Evolutionary conservation across 2,888 invertebrate species (phyloP), one percentile per base, ranked within the genome.

Genomic region (Chrysomela aeneicollis): DNA sequence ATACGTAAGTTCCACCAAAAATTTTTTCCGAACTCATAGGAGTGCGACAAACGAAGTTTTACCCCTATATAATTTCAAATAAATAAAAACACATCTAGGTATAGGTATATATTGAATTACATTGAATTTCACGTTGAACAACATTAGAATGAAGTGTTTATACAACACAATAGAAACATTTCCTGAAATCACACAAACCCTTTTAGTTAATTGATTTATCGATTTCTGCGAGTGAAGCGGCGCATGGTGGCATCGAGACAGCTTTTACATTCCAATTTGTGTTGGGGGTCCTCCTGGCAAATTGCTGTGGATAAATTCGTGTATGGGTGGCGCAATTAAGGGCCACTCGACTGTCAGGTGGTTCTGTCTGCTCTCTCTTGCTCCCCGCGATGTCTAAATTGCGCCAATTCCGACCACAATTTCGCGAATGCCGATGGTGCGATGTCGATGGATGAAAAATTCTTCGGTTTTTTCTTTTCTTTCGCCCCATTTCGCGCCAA

Each of bases 331-430:
- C 71, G 74, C 77, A 78, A 79, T 81, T 79, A 81, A 81, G 80
- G 77, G 74, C 79, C 82, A 79, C 83, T 83, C 74, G 74, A 82
- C 73, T 77, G 83, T 82, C 83, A 83, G 83, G 82, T 83, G 82
- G 81, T 81, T 78, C 77, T 82, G 83, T 81, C 82, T 83, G 82
- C 78, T 80, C 81, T 78, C 26, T 26, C 42, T 42, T 10, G 6
- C 32, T 10, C 9, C 32, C 1, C 79, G 79, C 80, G 79, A 80
- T 76, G 77, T 77, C 78, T 77, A 81, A 82, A 82, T 82, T 82
- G 81, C 81, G 76, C 80, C 82, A 81, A 82, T 81, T 81, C 63
- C 60, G 53, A 53, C 78, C 74, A 77, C 77, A 80, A 80, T 78
- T 42, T 42, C 15, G 42, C 42, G 42, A 6, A 26, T 26, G 26